Conservation (phyloP, 2,113 vertebrate species). For the Sinosuthora webbiana region DNA sequence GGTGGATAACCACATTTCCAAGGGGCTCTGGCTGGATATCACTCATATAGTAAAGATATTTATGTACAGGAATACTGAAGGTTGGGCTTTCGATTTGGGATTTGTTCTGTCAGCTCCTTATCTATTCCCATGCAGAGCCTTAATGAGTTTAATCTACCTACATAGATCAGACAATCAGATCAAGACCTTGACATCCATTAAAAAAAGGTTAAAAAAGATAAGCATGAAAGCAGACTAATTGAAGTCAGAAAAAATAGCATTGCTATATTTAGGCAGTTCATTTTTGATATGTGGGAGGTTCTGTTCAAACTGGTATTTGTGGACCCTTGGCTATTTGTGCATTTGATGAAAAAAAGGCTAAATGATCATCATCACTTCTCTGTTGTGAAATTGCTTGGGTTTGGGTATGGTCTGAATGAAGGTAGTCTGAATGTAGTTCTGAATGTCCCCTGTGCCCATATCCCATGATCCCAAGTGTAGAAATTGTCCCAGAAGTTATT, state of each 20-base stretch:
- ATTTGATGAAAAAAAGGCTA: not conserved
- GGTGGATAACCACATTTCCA: not conserved
- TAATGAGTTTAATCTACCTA: not conserved
- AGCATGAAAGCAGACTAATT: not conserved
- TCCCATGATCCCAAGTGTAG: not conserved
- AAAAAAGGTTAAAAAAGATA: not conserved
- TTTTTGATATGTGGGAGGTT: not conserved
- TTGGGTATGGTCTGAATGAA: not conserved
- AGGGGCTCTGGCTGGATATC: not conserved
- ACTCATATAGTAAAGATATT: not conserved
- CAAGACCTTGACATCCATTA: not conserved
- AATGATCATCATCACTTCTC: not conserved
- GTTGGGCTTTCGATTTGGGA: fast-evolving
- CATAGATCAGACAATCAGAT: not conserved
- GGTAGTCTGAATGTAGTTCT: not conserved
- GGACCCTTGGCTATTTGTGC: not conserved
- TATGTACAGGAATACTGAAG: not conserved
- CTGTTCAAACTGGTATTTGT: not conserved
- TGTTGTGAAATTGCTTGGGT: not conserved
- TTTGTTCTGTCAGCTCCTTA: not conserved
- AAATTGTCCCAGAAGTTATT: not conserved
- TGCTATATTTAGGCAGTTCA: not conserved
- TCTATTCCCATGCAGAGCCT: not conserved
- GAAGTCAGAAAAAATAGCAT: not conserved
- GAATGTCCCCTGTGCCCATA: not conserved